These are phyloP conservation scores for Natrix natrix DNA, from an alignment of 2,797 vertebrate species.

Conservation along the genomic window DNA sequence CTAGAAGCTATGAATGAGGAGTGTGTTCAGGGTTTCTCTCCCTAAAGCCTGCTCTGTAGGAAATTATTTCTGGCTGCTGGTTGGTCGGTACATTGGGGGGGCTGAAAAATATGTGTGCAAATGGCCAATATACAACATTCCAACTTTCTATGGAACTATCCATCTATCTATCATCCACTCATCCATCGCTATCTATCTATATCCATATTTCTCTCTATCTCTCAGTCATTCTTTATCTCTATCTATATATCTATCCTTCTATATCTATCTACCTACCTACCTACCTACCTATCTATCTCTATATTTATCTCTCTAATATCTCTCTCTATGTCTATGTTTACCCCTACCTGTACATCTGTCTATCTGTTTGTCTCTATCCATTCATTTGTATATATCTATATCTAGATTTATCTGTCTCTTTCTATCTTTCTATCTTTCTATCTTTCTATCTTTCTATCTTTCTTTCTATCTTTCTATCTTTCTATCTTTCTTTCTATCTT, in stretches of 20 bases:
- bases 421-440: too few relatives aligned
- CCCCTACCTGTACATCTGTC: too few relatives aligned
- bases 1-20: not conserved
- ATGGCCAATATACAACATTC: not conserved
- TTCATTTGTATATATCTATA: too few relatives aligned
- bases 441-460: too few relatives aligned
- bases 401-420: too few relatives aligned
- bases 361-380: not conserved
- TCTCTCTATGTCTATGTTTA: too few relatives aligned
- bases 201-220: not conserved
- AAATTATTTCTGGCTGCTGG: not conserved
- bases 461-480: too few relatives aligned
- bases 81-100: not conserved
- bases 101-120: not conserved
- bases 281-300: not conserved
- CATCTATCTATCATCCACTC: not conserved
- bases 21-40: not conserved
- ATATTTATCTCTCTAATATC: not conserved
- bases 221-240: not conserved
- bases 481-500: too few relatives aligned
- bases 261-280: not conserved
- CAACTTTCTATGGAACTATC: not conserved
- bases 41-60: not conserved
- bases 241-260: not conserved
- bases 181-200: not conserved